phyloP scores from a whole-genome alignment of 64 coral and sea anemone genomes.

The Montipora cactus region DNA sequence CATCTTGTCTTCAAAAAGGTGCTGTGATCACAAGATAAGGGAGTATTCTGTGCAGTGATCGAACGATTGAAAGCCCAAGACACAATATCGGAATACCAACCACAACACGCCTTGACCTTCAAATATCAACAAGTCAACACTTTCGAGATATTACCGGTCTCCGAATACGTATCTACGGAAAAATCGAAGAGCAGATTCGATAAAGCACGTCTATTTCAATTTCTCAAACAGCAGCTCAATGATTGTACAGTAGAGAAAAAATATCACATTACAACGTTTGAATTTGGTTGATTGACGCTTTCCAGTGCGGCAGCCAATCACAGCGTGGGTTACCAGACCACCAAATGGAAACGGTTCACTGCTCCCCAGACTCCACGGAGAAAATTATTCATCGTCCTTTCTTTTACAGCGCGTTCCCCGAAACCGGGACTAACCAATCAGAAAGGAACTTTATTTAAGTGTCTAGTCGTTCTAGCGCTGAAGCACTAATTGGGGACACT shows the following conservation, averaged over 20 bases:
- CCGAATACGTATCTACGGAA: neutral
- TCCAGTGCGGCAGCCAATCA: slow-evolving; percentile 41
- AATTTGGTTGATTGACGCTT: slow-evolving; percentile 84
- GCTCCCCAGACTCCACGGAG: neutral
- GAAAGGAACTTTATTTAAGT: too few species aligned
- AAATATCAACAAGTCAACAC: neutral
- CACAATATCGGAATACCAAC: slow-evolving; percentile 16
- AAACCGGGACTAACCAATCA: too few species aligned
- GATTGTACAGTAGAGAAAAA: neutral
- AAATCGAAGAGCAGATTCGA: neutral
- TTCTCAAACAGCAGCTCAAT: neutral
- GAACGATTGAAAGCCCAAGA: neutral
- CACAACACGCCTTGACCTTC: neutral
- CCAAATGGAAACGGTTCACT: neutral
- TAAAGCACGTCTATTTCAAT: neutral
- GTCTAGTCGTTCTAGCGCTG: too few species aligned
- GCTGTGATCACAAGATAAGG: neutral
- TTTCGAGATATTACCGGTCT: neutral
- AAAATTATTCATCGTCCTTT: too few species aligned
- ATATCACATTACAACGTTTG: slow-evolving; percentile 74
- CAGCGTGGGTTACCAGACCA: neutral
- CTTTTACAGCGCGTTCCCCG: too few species aligned
- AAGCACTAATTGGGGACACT: too few species aligned
- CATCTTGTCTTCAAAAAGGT: slow-evolving; percentile 60
- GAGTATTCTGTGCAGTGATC: neutral